Conservation (phyloP, 2,888 invertebrate species). For the Globia sparganii region DNA sequence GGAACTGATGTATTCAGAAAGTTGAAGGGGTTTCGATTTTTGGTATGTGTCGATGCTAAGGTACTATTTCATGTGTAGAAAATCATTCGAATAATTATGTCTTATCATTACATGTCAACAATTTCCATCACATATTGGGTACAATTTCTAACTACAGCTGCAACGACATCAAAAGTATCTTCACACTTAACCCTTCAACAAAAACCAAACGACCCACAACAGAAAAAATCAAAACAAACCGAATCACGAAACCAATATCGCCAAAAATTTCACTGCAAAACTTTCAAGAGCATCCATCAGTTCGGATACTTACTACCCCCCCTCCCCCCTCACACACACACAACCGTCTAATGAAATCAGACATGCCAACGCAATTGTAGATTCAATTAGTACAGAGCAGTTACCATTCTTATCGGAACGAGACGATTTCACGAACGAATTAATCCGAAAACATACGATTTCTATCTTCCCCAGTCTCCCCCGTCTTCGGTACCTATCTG, state of each 20-base stretch:
- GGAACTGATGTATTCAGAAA: slow-evolving; percentile 62
- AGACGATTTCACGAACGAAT: slow-evolving; percentile 91
- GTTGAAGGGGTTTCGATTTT: slow-evolving; percentile 49
- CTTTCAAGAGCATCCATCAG: slow-evolving; percentile 72
- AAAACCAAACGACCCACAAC: slow-evolving; percentile 2
- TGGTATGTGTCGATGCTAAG: slow-evolving; percentile 17
- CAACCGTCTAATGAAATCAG: slow-evolving; percentile 86
- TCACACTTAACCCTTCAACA: slow-evolving; percentile 13
- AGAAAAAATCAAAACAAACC: slow-evolving; percentile 24
- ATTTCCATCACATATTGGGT: neutral
- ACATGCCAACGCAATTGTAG: slow-evolving; percentile 89
- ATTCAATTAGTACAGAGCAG: slow-evolving; percentile 90
- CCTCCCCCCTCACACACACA: slow-evolving; percentile 76
- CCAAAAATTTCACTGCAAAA: slow-evolving; percentile 68
- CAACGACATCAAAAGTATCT: slow-evolving; percentile 14
- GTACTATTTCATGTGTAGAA: slow-evolving; percentile 9
- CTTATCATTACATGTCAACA: neutral
- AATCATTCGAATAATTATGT: neutral
- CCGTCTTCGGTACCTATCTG: slow-evolving; percentile 78
- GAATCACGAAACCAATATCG: slow-evolving; percentile 70
- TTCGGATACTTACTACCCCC: slow-evolving; percentile 69
- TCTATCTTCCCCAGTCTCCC: slow-evolving; percentile 83
- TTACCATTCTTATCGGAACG: slow-evolving; percentile 89
- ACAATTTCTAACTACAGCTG: neutral
- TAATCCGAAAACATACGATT: slow-evolving; percentile 90